Evolutionary conservation across 2,888 invertebrate species (phyloP).

Genomic region (Lysandra bellargus): DNA sequence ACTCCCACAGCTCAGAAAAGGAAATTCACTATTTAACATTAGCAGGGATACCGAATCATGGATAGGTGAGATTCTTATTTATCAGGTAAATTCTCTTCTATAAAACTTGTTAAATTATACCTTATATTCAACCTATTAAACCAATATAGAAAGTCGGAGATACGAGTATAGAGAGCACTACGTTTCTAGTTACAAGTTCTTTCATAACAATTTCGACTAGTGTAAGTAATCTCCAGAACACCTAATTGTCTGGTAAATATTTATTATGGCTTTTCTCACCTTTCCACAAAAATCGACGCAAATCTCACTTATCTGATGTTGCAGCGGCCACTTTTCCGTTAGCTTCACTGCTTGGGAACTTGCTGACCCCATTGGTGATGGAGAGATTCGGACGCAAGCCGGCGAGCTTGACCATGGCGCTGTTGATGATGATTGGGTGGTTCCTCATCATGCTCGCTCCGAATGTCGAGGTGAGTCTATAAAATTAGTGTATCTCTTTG

Average conservation of each 20-base stretch:
- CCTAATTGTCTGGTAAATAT: too few relatives aligned
- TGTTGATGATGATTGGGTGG: conserved; percentile 74
- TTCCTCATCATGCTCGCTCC: conserved; percentile 61
- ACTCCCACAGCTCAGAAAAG: conserved; percentile 73
- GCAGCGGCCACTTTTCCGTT: conserved; percentile 60
- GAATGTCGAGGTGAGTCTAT: conserved; percentile 48
- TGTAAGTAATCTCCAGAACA: too few relatives aligned
- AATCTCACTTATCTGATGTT: background rate
- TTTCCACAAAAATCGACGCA: background rate
- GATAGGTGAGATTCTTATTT: conserved; percentile 61
- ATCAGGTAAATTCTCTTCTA: too few relatives aligned
- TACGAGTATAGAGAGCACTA: background rate
- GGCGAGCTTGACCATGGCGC: conserved; percentile 65
- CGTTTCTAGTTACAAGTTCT: background rate
- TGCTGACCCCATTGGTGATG: conserved; percentile 65
- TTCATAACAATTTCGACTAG: background rate
- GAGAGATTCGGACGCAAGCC: conserved; percentile 75
- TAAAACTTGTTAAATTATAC: background rate
- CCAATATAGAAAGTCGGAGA: background rate
- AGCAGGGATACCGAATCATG: conserved; percentile 71
- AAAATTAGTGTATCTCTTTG: background rate
- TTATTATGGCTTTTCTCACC: too few relatives aligned
- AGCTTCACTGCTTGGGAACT: conserved; percentile 58
- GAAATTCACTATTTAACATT: conserved; percentile 55
- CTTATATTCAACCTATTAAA: background rate